Evolutionary conservation across 2,113 vertebrate genomes (phyloP).

Genomic region (Cyrtonyx montezumae): DNA sequence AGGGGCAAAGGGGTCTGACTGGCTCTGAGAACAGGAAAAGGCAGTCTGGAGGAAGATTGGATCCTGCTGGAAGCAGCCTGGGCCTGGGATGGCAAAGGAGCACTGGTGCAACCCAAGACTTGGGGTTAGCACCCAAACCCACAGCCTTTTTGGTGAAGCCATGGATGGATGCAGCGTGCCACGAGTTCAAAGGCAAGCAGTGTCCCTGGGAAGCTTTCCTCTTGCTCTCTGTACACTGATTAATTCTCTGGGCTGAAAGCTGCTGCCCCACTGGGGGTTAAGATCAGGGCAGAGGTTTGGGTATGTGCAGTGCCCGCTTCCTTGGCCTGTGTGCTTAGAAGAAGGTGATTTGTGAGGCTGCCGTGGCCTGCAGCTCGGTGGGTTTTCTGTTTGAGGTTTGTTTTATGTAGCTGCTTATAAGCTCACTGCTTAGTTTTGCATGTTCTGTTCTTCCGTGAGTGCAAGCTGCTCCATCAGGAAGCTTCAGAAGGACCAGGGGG

Average conservation of each 20-base stretch:
- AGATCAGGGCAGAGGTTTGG: neutral
- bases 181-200: neutral
- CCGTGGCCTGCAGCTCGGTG: no score
- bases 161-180: neutral
- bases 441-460: rapidly evolving
- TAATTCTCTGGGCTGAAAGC: neutral
- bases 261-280: neutral
- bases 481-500: neutral
- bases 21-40: conserved; percentile 52
- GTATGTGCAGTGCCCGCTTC: neutral
- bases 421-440: neutral
- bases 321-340: neutral
- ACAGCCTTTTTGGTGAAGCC: neutral
- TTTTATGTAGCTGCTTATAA: neutral
- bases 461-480: neutral
- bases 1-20: neutral
- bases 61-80: neutral
- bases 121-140: no score
- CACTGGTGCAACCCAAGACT: neutral
- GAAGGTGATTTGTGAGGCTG: neutral
- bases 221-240: neutral
- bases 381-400: neutral
- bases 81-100: neutral
- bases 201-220: neutral
- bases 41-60: neutral